phyloP scores from a whole-genome alignment of 2,113 vertebrate species.

The Aviceda subcristata region DNA sequence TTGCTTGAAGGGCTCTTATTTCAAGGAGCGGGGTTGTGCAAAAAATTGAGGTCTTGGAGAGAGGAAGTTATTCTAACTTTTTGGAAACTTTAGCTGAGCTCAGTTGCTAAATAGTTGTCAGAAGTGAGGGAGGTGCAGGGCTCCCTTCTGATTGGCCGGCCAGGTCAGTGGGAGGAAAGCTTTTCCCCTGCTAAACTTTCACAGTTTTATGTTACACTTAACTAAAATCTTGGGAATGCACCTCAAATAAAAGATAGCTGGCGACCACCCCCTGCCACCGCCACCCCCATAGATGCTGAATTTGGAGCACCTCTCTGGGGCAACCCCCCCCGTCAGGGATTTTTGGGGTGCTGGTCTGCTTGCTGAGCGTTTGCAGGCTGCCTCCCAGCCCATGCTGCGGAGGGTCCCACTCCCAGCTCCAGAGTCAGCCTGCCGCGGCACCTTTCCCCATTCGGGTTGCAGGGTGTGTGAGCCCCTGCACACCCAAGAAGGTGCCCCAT shows the following conservation, averaged over 20 bases:
- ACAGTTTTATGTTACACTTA: slow-evolving; percentile 61
- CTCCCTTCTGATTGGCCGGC: slow-evolving; percentile 75
- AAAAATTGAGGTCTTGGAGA: slow-evolving; percentile 73
- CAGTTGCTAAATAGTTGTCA: slow-evolving; percentile 93
- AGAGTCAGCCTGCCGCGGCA: fast-evolving
- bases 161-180: slow-evolving; percentile 74
- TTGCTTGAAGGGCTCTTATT: slow-evolving; percentile 67
- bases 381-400: neutral
- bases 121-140: slow-evolving; percentile 82
- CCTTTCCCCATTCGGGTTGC: fast-evolving
- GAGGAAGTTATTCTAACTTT: slow-evolving; percentile 87
- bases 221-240: slow-evolving; percentile 61
- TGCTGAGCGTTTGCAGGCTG: neutral
- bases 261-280: neutral
- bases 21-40: slow-evolving; percentile 71
- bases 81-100: slow-evolving; percentile 90
- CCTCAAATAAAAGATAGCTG: slow-evolving; percentile 41
- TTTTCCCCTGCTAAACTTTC: slow-evolving; percentile 75
- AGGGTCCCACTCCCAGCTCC: fast-evolving
- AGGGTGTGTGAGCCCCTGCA: fast-evolving
- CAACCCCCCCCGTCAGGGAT: fast-evolving
- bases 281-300: fast-evolving
- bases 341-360: neutral
- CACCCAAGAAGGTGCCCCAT: fast-evolving
- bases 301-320: neutral